Evolutionary conservation across 2,797 vertebrate species (phyloP).

Genomic region (Karalla daura): DNA sequence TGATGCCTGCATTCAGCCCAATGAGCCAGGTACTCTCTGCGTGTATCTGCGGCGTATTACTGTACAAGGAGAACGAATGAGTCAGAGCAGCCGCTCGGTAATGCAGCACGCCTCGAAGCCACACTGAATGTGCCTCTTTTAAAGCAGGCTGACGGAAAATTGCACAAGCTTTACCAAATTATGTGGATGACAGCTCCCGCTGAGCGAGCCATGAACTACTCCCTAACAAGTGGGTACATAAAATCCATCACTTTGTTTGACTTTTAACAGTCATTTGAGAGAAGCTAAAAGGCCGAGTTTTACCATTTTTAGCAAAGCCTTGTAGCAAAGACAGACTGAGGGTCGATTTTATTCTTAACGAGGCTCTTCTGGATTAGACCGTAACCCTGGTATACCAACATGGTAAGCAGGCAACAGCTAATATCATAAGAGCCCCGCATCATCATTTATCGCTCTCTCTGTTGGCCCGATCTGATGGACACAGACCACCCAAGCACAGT

Average conservation of each 20-base stretch:
- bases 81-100: conserved; percentile 8
- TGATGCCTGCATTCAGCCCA: not conserved
- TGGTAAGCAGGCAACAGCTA: not conserved
- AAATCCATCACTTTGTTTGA: not conserved
- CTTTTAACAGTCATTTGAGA: not conserved
- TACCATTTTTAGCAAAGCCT: not conserved
- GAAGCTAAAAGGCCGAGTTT: not conserved
- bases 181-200: not conserved
- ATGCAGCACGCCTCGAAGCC: conserved; percentile 9
- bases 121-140: conserved; percentile 1
- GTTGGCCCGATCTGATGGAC: not conserved
- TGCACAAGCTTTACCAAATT: not conserved
- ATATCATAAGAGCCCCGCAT: not conserved
- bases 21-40: not conserved
- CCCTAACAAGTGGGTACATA: not conserved
- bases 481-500: conserved; percentile 56
- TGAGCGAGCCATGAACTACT: not conserved
- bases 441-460: conserved; percentile 1
- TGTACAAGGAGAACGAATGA: not conserved
- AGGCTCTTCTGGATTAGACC: not conserved
- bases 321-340: not conserved
- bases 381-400: not conserved
- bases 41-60: too few species aligned
- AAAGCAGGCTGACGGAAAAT: not conserved
- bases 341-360: not conserved